A percentile compares a stretch with the other conserved stretches of the same genome.
Conservation (phyloP, 1,140 invertebrate species). For the Glossosoma conforme region DNA sequence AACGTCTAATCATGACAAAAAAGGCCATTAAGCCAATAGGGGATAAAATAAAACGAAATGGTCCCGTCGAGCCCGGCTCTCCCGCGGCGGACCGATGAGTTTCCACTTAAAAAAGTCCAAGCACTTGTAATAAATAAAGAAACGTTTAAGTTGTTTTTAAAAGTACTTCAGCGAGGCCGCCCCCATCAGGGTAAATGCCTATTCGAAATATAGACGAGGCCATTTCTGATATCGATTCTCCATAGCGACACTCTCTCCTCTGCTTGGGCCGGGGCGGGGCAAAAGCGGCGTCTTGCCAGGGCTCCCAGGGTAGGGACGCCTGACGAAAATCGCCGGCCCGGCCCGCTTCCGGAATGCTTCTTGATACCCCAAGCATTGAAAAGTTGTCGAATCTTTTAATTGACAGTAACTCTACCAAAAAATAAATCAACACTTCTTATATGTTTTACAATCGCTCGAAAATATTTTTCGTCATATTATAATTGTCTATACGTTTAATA, state of each 20-base stretch:
- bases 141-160: constrained; percentile 33
- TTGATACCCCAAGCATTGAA: no score
- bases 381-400: no score
- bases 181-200: constrained; percentile 29
- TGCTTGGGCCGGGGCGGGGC: constrained; percentile 8
- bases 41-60: constrained; percentile 2
- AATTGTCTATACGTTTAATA: no score
- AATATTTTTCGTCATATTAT: no score
- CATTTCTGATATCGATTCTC: constrained; percentile 31
- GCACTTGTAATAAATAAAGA: constrained; percentile 31
- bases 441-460: no score
- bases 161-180: constrained; percentile 26
- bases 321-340: no score
- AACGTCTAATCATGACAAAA: neutral
- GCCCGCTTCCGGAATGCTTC: neutral
- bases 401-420: no score
- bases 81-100: constrained; percentile 21
- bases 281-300: constrained; percentile 3
- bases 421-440: no score
- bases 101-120: constrained; percentile 29
- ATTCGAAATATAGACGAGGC: constrained; percentile 32
- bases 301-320: no score
- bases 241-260: constrained; percentile 27
- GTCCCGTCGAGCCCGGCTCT: constrained; percentile 6
- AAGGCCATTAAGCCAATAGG: constrained; percentile 9